Evolutionary conservation across 2,888 invertebrate species (phyloP), one percentile per base, ranked within the genome.

Genomic region (Troilus luridus): DNA sequence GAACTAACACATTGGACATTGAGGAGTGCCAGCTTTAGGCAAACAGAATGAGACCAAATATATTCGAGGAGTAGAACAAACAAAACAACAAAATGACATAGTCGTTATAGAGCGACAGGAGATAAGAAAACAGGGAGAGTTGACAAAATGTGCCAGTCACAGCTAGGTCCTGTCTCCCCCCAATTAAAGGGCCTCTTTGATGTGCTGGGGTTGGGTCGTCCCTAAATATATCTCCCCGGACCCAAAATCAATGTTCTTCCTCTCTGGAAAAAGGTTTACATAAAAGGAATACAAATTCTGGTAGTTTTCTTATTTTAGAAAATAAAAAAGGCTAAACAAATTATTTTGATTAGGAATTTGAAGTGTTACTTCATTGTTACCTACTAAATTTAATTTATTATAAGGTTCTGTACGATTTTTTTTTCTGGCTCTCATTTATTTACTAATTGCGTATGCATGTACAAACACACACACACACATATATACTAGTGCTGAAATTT

Each of bases 91-190:
- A 77, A 77, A 27, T 77, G 72, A 77, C 14, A 77, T 27, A 41
- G 72, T 77, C 72, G 72, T 77, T 77, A 77, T 41, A 41, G 41
- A 5, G 72, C 1, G 10, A 21, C 24, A 41, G 72, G 72, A 77
- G 72, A 7, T 77, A 77, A 77, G 72, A 77, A 41, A 77, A 77
- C 72, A 77, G 72, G 14, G 27, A 27, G 27, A 72, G 27, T 17
- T 77, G 72, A 41, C 72, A 77, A 17, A 77, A 77, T 41, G 72
- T 41, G 72, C 72, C 72, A 77, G 72, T 77, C 72, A 77, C 72
- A 77, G 72, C n/a, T 5, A 24, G 11, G 12, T 12, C 11, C 12
- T 12, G 27, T 9, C 24, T 12, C 14, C 72, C 72, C 41, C 72
- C 72, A 77, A 77, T 77, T 77, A 77, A 1, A 41, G 72, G 14